Conservation (phyloP, 2,113 vertebrate species). For the Phyllostomus hastatus region DNA sequence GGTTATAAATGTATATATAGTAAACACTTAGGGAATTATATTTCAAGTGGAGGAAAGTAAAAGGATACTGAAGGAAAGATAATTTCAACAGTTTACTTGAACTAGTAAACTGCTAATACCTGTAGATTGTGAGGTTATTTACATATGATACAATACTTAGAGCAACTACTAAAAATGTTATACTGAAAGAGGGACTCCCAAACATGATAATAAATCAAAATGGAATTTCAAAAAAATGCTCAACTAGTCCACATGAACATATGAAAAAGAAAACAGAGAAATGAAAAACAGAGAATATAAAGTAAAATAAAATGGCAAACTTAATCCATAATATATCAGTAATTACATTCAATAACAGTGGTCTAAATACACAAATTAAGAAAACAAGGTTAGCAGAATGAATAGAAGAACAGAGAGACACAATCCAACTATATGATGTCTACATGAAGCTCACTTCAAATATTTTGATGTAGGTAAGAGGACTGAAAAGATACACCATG, state of each 20-base stretch:
- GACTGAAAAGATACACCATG: not conserved
- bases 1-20: not conserved
- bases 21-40: not conserved
- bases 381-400: not conserved
- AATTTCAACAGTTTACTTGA: not conserved
- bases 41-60: not conserved
- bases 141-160: not conserved
- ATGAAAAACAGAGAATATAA: not conserved
- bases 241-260: not conserved
- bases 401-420: not conserved
- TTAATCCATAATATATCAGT: not conserved
- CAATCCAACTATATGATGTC: not conserved
- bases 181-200: not conserved
- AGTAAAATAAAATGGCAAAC: not conserved
- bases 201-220: not conserved
- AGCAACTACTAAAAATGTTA: not conserved
- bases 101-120: not conserved
- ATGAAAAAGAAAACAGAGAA: not conserved
- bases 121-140: not conserved
- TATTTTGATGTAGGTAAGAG: not conserved
- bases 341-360: not conserved
- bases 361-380: not conserved
- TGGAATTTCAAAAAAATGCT: not conserved
- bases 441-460: not conserved
- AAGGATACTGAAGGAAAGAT: not conserved